Conservation (phyloP, 1,140 invertebrate genomes). For the Anadara kagoshimensis region DNA sequence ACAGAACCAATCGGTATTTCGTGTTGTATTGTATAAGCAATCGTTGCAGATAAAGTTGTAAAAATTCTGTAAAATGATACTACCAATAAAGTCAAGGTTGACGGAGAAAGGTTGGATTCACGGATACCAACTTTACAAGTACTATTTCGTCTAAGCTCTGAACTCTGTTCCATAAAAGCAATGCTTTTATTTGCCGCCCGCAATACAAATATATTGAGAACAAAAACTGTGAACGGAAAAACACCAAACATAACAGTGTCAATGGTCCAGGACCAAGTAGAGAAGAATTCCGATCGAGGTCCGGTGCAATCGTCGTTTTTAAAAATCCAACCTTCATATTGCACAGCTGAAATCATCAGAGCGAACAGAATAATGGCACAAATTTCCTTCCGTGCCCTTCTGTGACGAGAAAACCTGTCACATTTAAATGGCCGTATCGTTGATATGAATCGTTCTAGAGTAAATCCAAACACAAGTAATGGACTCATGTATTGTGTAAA, state of each 20-base stretch:
- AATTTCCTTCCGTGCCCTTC: constrained; percentile 38
- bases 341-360: constrained; percentile 39
- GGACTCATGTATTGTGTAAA: constrained; percentile 65
- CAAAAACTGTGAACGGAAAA: constrained; percentile 49
- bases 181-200: constrained; percentile 5
- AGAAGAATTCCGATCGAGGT: constrained; percentile 7
- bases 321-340: constrained; percentile 60
- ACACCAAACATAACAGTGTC: constrained; percentile 55
- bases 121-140: neutral
- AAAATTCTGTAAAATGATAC: constrained; percentile 36
- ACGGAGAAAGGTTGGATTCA: neutral
- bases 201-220: constrained; percentile 50
- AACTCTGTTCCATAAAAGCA: neutral
- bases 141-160: neutral
- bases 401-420: constrained; percentile 51
- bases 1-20: constrained; percentile 10
- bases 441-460: constrained; percentile 94
- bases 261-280: constrained; percentile 52
- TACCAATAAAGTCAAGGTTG: constrained; percentile 23
- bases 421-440: constrained; percentile 91
- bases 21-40: constrained; percentile 24
- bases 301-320: constrained; percentile 6
- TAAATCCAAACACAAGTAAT: constrained; percentile 81
- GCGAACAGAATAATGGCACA: constrained; percentile 31
- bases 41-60: constrained; percentile 23